Evolutionary conservation across 2,113 vertebrate species (phyloP), one percentile per base, ranked within the genome.

Genomic region (Peucedramus taeniatus): DNA sequence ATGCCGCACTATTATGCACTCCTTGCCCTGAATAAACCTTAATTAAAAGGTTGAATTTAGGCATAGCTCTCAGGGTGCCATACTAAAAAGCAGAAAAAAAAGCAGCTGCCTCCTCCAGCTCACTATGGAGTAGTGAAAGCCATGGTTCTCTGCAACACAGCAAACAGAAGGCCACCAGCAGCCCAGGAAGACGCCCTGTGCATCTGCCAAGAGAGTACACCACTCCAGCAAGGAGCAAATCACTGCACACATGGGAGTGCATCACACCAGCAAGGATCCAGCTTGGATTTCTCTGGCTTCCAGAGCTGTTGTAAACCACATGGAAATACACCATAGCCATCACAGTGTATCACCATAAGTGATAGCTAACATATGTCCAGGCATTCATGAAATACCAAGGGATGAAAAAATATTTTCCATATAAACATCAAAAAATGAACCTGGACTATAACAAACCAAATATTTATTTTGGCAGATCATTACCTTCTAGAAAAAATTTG

Each of bases 311-410:
- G 35, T 22, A 56, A 88, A 64, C 53, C 40, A 37, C 9, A 60
- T 5, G n/a, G 79, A 68, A 88, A 88, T 24, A 50, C 37, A 68
- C 14, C 27, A 37, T 0, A 60, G 22, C 33, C 45, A 60, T 27
- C 22, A 10, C 0, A 0, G 22, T 23, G 6, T 28, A 45, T 45
- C 12, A 53, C 37, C 11, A 0, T 20, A 63, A 44, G 30, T 21
- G 31, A 93, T 5, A 77, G 49, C 45, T 47, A 49, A 61, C 85
- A 72, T 11, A 69, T 42, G 66, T 19, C n/a, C 75, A 15, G 5
- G 35, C 66, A n/a, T 7, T 69, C 37, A 39, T 6, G 15, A 80
- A 92, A 76, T 22, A 79, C 39, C n/a, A 88, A 39, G 15, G 30
- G 65, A 90, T 60, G 31, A 68, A 87, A 82, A 14, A 68, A 49